Evolutionary conservation across 2,888 invertebrate genomes (phyloP), one percentile per base, ranked within the genome.

Genomic region (Nomada ruficornis): DNA sequence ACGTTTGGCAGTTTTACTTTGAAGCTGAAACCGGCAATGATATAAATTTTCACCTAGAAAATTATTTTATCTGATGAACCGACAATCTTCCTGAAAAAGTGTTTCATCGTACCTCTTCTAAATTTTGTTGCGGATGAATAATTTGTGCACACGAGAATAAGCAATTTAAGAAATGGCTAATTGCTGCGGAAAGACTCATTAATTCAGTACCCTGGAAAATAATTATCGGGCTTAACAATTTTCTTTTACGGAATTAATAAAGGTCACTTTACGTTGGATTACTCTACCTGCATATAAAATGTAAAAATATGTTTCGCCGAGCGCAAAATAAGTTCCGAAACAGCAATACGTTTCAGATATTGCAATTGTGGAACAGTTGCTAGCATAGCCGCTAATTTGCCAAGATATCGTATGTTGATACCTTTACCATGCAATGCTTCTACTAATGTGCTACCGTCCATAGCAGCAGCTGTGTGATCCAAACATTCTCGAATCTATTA

Each of bases 81-180:
- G 20, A 23, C 13, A 9, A 23, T 1, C 13, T 13, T 23, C 20
- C 20, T 13, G 13, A 9, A 23, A 57, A 13, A 10, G 20, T 2
- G 23, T 72, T 36, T 54, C 54, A 20, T 68, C 86, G 89, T 93
- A 96, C 96, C 94, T 97, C 97, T 91, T 97, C 97, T 54, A 95
- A 94, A 82, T 95, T 95, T 89, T 95, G 95, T 84, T 96, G 95
- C 0, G 97, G 96, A 92, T 96, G 95, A 9, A 96, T 95, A 65
- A 96, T 95, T 77, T 96, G 95, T 73, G 96, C 97, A 1, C 96
- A 96, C 76, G 98, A 98, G 72, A 99, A 94, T 92, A 98, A 96
- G 92, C 99, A 99, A 94, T 99, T 99, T 82, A 99, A 95, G 94
- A 99, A 99, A 94, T 99, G 99, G 82, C 98, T 97, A 73, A 98